Base-by-base conservation (phyloP, 1,140 invertebrate genomes). In the Thalassaphorura encarpata region DNA sequence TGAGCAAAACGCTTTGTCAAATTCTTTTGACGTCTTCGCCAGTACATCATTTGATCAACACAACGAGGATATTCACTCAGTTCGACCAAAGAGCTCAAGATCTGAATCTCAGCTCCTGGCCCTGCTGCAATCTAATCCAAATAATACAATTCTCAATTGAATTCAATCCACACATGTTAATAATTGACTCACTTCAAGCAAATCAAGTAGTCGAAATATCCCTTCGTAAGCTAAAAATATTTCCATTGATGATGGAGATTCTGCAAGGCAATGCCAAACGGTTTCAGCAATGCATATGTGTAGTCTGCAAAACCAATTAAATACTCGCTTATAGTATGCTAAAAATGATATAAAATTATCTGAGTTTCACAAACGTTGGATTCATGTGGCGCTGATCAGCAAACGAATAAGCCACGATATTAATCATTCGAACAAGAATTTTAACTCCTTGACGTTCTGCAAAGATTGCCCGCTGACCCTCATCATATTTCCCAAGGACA, bases 11-110 rank as follows among this genome's bases (percentile, higher is more conserved):
- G n/a, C n/a, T n/a, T n/a, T n/a, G n/a, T n/a, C n/a, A n/a, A n/a
- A n/a, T n/a, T n/a, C n/a, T n/a, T n/a, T n/a, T n/a, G n/a, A n/a
- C n/a, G n/a, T n/a, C n/a, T n/a, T n/a, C n/a, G n/a, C 59, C 58
- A 64, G 33, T 24, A 56, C 8, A 62, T 19, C 19, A 64, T 18
- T 48, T 66, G 59, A 29, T 64, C 62, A 19, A 56, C 29, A 36
- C 56, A 59, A 16, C 63, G 46, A 4, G 63, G 46, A 27, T 65
- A 65, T 15, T 62, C 54, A 29, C 52, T 56, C 16, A 65, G 24
- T 8, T 65, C 56, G 8, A 65, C 2, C 1, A 65, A 8, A 24
- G 33, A 50, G 24, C 47, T 58, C 3, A 65, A 16, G 18, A 65
- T 15, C 18, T 57, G 49, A 3, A 62, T 2, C 24, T 50, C 23